Base-by-base conservation (phyloP, 2,113 vertebrate species). In the Barnardius zonarius region DNA sequence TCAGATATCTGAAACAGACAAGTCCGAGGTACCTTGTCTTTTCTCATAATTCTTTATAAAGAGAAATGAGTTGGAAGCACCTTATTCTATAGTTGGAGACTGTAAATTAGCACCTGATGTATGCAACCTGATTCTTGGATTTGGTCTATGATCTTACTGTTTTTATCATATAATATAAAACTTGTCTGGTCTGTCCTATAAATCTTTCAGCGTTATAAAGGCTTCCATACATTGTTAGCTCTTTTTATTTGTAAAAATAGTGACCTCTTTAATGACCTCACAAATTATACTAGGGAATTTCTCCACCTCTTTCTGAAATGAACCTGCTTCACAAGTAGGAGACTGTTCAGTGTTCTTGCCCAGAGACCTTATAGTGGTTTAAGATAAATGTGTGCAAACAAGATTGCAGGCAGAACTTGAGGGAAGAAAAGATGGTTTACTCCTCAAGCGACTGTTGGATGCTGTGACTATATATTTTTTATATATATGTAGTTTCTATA, bases 91-190 rank as follows among this genome's bases (percentile, higher is more conserved):
- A 55, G 17, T 17, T 83, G 61, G 39, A 52, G 55, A 14, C 51
- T 88, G 5, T 88, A 64, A 83, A 78, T 77, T 86, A 57, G 66
- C 55, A 67, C 49, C 66, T 84, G 52, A 57, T 54, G 11, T 81
- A 33, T 83, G 73, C 75, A 93, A 68, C 55, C 57, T 44, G 95
- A 86, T 84, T 92, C 70, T 64, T 88, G 31, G 86, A 73, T 86
- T 88, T 96, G 46, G 73, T 84, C 81, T 85, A 52, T 84, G 68
- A 41, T 84, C 44, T 84, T 86, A 37, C 68, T 86, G 35, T 90
- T 94, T 96, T 95, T 93, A 57, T 84, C 52, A 39, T 22, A 19
- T 62, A 80, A 82, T 92, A 46, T 37, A 82, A 91, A 87, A 28
- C 92, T 82, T 89, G 52, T 91, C 73, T 91, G 41, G 41, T 73